phyloP scores from a whole-genome alignment of 2,797 vertebrate genomes.

The Ataeniobius toweri region DNA sequence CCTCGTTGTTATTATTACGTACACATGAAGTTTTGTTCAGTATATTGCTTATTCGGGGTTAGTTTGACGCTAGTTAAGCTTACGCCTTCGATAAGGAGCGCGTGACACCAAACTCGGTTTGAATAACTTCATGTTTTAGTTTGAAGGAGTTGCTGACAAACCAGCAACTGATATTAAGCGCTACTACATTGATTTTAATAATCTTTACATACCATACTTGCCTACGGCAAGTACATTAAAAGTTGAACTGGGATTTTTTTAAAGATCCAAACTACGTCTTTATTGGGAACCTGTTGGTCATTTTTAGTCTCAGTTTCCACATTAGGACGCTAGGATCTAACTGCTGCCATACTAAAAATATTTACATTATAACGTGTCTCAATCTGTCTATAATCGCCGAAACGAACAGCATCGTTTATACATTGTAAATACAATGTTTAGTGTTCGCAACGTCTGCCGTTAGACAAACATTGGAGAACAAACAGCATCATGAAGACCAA shows the following conservation, averaged over 20 bases:
- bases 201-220: fast-evolving
- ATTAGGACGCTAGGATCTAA: neutral
- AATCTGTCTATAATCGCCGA: neutral
- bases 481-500: neutral
- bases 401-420: neutral
- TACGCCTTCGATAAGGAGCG: neutral
- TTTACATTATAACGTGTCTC: neutral
- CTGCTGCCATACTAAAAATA: neutral
- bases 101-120: neutral
- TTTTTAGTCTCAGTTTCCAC: neutral
- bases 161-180: fast-evolving
- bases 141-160: neutral
- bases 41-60: neutral
- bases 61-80: neutral
- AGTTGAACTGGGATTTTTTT: neutral
- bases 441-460: neutral
- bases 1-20: neutral
- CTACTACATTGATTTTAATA: neutral
- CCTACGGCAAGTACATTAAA: neutral
- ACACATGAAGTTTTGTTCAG: neutral
- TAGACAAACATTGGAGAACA: neutral
- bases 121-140: neutral
- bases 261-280: neutral
- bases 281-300: neutral
- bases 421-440: neutral